Conservation (phyloP, 2,888 invertebrate genomes). For the Acanthopleura granulata region DNA sequence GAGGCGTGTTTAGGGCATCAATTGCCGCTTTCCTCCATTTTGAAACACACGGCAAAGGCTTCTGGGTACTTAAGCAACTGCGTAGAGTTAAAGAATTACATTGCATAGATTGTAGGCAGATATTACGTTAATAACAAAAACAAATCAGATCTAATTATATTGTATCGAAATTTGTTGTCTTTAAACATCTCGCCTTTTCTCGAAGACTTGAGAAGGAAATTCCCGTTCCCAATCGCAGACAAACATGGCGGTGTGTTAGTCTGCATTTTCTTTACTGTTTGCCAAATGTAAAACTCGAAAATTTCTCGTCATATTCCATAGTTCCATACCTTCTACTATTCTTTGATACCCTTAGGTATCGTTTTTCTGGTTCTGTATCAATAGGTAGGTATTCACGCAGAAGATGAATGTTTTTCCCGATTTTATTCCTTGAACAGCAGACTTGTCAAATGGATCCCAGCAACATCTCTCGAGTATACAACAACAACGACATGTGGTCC, state of each 20-base stretch:
- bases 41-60: neutral
- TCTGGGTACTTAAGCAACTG: neutral
- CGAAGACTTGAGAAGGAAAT: neutral
- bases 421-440: neutral
- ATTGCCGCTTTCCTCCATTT: neutral
- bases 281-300: constrained; percentile 54
- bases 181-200: too few relatives aligned
- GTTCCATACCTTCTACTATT: constrained; percentile 14
- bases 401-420: neutral
- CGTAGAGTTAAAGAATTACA: too few relatives aligned
- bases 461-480: too few relatives aligned
- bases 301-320: neutral
- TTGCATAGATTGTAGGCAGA: too few relatives aligned
- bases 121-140: too few relatives aligned
- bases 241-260: constrained; percentile 67
- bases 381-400: neutral
- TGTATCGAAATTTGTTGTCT: too few relatives aligned
- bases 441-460: neutral
- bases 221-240: constrained; percentile 55
- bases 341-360: constrained; percentile 1
- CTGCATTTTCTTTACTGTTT: constrained; percentile 71
- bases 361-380: constrained; percentile 11
- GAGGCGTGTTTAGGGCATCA: neutral
- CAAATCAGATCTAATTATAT: too few relatives aligned
- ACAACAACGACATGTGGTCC: too few relatives aligned